Base-by-base conservation (phyloP, 2,797 vertebrate species). In the Buceros bicornis region DNA sequence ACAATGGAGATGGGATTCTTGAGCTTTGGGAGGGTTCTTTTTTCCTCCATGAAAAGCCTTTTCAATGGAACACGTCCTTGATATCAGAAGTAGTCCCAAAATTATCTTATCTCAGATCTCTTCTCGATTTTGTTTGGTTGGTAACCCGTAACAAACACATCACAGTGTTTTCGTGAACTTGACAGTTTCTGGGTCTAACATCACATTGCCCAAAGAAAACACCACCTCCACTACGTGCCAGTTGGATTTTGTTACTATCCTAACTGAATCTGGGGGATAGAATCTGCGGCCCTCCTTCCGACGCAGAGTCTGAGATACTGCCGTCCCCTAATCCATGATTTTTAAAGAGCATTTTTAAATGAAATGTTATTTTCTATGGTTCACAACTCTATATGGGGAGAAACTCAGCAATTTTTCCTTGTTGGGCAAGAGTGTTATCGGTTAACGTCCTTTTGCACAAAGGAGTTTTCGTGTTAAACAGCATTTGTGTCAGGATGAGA, bases 21-120 rank as follows among this genome's bases (percentile, higher is more conserved):
- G 6, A 80, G 45, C n/a, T 72, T 56, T 66, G 35, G 26, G 45
- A 80, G 78, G 57, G 47, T 65, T 85, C 16, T 4, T 77, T 82
- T 89, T 91, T 76, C 54, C 78, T 91, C 56, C 33, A 16, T 29
- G 33, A 61, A 82, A 74, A 78, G 10, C 42, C 29, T 37, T 90
- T 69, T 25, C 37, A 78, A 3, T 48, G 58, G 67, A 87, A 83
- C 20, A 29, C 40, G 45, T 83, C 93, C 51, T 48, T 67, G 57
- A 15, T 69, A 62, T 20, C 84, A 81, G 60, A 58, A 58, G 26
- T 51, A 69, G 65, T 51, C 86, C 45, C 37, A 11, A 29, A 83
- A 47, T 83, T 89, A 85, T 85, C 71, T 94, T 94, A 64, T 77
- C 67, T 96, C 60, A 62, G 29, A 89, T 87, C 74, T 74, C 48